Evolutionary conservation across 2,888 invertebrate genomes (phyloP), one percentile per base, ranked within the genome.

Genomic region (Caenorhabditis uteleia): DNA sequence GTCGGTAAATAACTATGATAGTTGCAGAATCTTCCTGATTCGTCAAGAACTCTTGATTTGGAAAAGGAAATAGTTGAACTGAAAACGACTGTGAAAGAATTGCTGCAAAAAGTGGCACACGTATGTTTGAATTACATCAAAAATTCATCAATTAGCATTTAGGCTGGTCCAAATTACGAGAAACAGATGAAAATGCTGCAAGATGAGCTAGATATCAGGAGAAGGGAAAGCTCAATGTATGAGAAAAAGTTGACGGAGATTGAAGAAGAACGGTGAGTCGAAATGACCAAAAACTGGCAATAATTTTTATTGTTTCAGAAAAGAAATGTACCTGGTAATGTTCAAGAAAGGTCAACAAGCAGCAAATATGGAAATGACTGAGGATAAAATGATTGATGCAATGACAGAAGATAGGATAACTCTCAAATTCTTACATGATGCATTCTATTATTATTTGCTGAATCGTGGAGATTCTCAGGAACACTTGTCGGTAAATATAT

Each of bases 351-450:
- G 82, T 1, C 83, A 82, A 55, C 79, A 83, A 55, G 77, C 82
- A 6, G 83, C 79, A 2, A 55, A 59, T 20, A 66, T 76, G 43
- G 80, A 77, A 18, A 39, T 77, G 14, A 57, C 53, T 14, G 77
- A 78, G 45, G 74, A 57, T 29, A 61, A 49, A 45, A 48, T 61
- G 31, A 49, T 67, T 14, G 55, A 60, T 43, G 44, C 57, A 0
- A 49, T 61, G 48, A 78, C 81, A 56, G 92, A 93, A 86, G 91
- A 93, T n/a, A 91, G 92, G 85, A 90, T 93, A 72, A 92, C 92
- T 20, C 86, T 93, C 81, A 91, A 92, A 85, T 93, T 93, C 86
- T 88, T 93, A 68, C 93, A 92, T 85, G 93, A 93, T 65, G 93
- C 93, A 50, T 89, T 93, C 80, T 93, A 92, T 84, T 93, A 93